Percentiles rank a stretch among this genome's conserved stretches.
Evolutionary conservation across 2,113 vertebrate species (phyloP).

Genomic region (Genyomyrus donnyi): DNA sequence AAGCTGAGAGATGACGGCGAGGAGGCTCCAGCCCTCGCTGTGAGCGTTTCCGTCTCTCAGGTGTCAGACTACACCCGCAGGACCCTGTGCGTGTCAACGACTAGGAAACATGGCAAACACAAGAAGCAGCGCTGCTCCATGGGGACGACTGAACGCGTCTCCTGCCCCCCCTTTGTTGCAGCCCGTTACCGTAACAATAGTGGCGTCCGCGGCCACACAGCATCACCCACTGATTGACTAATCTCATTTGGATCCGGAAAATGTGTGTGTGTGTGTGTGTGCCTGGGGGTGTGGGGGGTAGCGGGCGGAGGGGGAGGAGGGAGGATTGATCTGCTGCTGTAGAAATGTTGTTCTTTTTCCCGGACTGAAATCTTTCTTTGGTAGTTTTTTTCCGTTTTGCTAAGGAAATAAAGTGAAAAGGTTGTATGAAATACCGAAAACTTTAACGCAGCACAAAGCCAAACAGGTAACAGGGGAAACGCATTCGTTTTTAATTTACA

Average conservation of each 20-base stretch:
- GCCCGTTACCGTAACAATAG: slow-evolving; percentile 3
- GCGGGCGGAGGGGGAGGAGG: neutral
- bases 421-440: neutral
- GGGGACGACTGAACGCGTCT: neutral
- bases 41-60: neutral
- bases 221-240: slow-evolving; percentile 3
- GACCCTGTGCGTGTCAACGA: neutral
- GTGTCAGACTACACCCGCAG: neutral
- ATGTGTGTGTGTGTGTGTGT: neutral
- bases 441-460: neutral
- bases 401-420: neutral
- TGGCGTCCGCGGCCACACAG: neutral
- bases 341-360: neutral
- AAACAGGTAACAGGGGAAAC: neutral
- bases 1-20: slow-evolving; percentile 6
- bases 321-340: slow-evolving; percentile 1
- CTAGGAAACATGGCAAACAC: neutral
- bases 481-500: slow-evolving; percentile 4
- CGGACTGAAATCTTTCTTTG: neutral
- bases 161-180: neutral
- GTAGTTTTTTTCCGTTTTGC: neutral
- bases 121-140: neutral
- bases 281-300: neutral
- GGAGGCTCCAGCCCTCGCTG: slow-evolving; percentile 7
- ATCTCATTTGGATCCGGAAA: slow-evolving; percentile 4